phyloP scores from a whole-genome alignment of 1,140 invertebrate genomes.

The Psix sp. region DNA sequence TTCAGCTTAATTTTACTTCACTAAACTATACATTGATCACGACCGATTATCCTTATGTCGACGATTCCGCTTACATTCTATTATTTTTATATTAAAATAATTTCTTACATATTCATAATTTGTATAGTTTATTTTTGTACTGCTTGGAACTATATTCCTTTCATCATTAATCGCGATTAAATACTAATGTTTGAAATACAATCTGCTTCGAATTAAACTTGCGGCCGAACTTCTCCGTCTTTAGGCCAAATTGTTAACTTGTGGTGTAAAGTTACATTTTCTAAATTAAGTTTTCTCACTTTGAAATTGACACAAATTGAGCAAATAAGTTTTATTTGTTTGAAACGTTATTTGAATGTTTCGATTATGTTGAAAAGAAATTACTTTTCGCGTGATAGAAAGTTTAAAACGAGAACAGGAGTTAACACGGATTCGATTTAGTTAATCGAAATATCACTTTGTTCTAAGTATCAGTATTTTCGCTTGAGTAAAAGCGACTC shows the following conservation, averaged over 20 bases:
- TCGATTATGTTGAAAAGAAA: neutral
- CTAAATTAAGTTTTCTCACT: neutral
- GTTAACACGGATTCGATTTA: constrained; percentile 1
- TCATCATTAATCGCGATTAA: no score
- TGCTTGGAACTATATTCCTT: no score
- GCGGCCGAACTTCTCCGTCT: constrained; percentile 7
- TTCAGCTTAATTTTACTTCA: no score
- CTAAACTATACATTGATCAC: no score
- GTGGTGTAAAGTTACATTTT: constrained; percentile 10
- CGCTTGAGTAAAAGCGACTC: constrained; percentile 1
- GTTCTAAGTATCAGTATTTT: no score
- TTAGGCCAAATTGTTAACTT: constrained; percentile 7
- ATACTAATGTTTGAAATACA: neutral
- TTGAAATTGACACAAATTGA: neutral
- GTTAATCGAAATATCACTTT: constrained; percentile 5
- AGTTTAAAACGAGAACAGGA: neutral
- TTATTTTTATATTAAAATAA: no score
- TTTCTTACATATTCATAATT: no score
- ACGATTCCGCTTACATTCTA: no score
- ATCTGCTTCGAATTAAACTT: no score
- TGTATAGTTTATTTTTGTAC: no score
- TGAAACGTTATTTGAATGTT: neutral
- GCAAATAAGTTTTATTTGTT: constrained; percentile 6
- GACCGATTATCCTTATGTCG: no score
- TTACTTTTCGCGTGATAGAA: neutral